Evolutionary conservation across 2,888 invertebrate genomes (phyloP).

Genomic region (Monoplex corrugatus): DNA sequence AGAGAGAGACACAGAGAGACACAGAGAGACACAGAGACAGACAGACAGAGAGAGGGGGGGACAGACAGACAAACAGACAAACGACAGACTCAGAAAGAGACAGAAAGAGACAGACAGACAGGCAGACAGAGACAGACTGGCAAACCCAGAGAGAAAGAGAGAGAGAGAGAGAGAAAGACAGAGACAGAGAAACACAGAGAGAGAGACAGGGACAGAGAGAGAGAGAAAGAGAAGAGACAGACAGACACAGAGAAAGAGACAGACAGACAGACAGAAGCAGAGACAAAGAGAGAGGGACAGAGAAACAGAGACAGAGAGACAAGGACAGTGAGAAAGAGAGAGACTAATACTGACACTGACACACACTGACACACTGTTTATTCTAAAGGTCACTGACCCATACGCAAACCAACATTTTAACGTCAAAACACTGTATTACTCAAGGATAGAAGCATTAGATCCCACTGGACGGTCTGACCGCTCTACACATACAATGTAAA

Average conservation of each 20-base stretch:
- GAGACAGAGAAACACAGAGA: too few species aligned
- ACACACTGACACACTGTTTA: neutral
- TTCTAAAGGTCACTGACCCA: too few species aligned
- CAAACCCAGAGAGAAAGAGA: neutral
- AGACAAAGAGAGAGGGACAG: neutral
- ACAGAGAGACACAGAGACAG: neutral
- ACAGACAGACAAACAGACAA: neutral
- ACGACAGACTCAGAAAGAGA: neutral
- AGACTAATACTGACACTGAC: neutral
- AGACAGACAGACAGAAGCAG: neutral
- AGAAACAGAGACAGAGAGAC: neutral
- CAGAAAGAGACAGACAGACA: neutral
- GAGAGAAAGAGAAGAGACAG: neutral
- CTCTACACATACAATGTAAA: too few species aligned
- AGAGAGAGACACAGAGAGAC: conserved; percentile 3
- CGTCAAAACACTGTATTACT: too few species aligned
- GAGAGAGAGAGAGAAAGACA: neutral
- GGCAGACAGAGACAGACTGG: neutral
- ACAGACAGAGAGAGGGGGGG: neutral
- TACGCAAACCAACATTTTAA: too few species aligned
- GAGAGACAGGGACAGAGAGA: neutral
- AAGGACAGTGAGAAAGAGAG: neutral
- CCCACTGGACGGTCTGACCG: too few species aligned
- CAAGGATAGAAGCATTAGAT: too few species aligned
- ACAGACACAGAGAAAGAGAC: too few species aligned